phyloP scores from a whole-genome alignment of 2,797 vertebrate genomes.

The Buphagus erythrorhynchus region DNA sequence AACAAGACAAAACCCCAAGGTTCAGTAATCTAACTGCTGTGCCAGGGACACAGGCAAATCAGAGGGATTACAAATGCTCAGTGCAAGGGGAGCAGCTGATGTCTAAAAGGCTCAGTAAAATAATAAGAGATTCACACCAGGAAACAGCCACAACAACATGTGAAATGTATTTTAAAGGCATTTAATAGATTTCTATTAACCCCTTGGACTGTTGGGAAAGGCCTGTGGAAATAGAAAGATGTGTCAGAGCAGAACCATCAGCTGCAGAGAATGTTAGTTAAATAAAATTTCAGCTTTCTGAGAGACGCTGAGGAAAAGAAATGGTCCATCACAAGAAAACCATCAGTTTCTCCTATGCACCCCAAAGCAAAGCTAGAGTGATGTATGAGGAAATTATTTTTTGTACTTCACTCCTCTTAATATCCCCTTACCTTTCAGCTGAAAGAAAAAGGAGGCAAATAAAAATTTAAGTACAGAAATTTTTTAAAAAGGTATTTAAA shows the following conservation, averaged over 20 bases:
- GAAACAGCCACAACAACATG: conserved; percentile 27
- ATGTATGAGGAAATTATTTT: not conserved
- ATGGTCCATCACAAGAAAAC: not conserved
- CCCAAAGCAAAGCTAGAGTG: not conserved
- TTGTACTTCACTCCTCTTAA: not conserved
- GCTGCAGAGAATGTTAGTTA: not conserved
- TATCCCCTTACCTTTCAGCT: not conserved
- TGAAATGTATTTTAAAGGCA: conserved; percentile 54
- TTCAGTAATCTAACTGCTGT: not conserved
- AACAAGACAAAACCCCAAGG: not conserved
- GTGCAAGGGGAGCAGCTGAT: conserved; percentile 11
- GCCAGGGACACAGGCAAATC: not conserved
- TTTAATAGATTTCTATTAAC: conserved; percentile 54
- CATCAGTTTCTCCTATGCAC: not conserved
- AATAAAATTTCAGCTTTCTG: conserved; percentile 21
- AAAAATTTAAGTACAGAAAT: not conserved
- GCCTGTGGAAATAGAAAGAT: not conserved
- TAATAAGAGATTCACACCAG: conserved; percentile 38
- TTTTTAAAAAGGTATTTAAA: not conserved
- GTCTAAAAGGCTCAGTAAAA: conserved; percentile 42
- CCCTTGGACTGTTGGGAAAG: conserved; percentile 17
- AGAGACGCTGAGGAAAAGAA: not conserved
- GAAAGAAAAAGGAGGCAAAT: not conserved
- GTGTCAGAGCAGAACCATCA: conserved; percentile 9
- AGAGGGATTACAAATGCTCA: not conserved